These are phyloP conservation scores for Luperina testacea DNA, from an alignment of 2,888 invertebrate species.

Conservation along the genomic window DNA sequence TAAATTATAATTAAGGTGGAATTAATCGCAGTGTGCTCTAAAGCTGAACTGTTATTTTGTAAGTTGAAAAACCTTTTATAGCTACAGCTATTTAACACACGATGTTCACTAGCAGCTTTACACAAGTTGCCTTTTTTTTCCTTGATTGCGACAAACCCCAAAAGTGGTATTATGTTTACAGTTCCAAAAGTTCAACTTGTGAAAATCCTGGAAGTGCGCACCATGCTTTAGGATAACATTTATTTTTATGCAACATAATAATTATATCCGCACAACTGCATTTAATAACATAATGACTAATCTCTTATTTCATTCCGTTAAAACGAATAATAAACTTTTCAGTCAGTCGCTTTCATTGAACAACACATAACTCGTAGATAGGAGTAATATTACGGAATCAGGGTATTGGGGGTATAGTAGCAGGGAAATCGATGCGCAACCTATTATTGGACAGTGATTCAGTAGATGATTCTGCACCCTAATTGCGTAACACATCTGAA, in stretches of 20 bases:
- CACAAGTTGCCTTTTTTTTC: conserved; percentile 17
- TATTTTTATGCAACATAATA: conserved; percentile 32
- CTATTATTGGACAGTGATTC: too few species aligned
- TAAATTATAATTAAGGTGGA: not conserved
- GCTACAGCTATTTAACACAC: conserved; percentile 33
- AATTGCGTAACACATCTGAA: too few species aligned
- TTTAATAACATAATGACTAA: conserved; percentile 55
- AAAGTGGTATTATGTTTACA: not conserved
- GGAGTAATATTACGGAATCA: conserved; percentile 36
- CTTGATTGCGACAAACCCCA: not conserved
- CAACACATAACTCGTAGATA: conserved; percentile 39
- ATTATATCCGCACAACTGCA: conserved; percentile 25
- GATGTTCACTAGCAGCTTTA: conserved; percentile 1
- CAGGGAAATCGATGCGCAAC: too few species aligned
- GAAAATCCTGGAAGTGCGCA: conserved; percentile 12
- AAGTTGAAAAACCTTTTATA: conserved; percentile 34
- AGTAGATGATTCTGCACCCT: too few species aligned
- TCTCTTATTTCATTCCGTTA: conserved; percentile 45
- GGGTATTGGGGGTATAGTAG: not conserved
- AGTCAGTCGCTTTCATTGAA: conserved; percentile 54
- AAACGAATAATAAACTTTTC: conserved; percentile 49
- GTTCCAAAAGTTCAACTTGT: conserved; percentile 5
- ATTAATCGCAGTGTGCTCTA: conserved; percentile 44
- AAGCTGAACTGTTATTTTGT: conserved; percentile 30
- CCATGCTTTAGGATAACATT: conserved; percentile 23